phyloP scores from a whole-genome alignment of 2,113 vertebrate species.

The Leptocoma aspasia region DNA sequence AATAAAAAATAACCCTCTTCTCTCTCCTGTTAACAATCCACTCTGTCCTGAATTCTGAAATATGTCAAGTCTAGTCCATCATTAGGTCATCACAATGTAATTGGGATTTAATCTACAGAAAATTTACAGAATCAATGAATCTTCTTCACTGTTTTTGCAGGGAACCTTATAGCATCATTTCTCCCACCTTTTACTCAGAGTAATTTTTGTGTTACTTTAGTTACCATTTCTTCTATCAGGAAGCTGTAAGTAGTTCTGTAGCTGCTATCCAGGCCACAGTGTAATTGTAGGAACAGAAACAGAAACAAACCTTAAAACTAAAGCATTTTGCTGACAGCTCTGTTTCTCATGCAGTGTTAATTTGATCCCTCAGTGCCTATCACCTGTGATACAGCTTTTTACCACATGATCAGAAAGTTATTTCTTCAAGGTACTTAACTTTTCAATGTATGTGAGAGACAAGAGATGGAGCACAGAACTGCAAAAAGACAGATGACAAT shows the following conservation, averaged over 20 bases:
- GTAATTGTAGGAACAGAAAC: not conserved
- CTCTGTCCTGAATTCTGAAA: not conserved
- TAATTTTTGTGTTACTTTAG: not conserved
- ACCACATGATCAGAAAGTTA: conserved; percentile 38
- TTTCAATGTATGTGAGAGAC: conserved; percentile 55
- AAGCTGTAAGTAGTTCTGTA: not conserved
- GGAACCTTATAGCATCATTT: not conserved
- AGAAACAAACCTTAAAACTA: not conserved
- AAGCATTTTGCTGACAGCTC: conserved; percentile 35
- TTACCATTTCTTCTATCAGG: not conserved
- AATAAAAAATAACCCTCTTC: not conserved
- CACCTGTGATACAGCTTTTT: conserved; percentile 41
- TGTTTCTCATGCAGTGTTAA: conserved; percentile 46
- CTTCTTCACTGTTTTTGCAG: not conserved
- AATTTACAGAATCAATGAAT: not conserved
- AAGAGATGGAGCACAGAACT: conserved; percentile 49
- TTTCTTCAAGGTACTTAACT: conserved; percentile 63
- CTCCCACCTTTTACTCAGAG: not conserved
- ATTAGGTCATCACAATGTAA: not conserved
- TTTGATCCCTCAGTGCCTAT: conserved; percentile 48
- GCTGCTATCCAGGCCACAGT: not conserved
- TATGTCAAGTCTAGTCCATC: not conserved
- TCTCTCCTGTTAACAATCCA: not conserved
- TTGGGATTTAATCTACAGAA: not conserved
- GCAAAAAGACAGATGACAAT: conserved; percentile 65